phyloP scores from a whole-genome alignment of 2,888 invertebrate genomes.

The Adelphocoris suturalis region DNA sequence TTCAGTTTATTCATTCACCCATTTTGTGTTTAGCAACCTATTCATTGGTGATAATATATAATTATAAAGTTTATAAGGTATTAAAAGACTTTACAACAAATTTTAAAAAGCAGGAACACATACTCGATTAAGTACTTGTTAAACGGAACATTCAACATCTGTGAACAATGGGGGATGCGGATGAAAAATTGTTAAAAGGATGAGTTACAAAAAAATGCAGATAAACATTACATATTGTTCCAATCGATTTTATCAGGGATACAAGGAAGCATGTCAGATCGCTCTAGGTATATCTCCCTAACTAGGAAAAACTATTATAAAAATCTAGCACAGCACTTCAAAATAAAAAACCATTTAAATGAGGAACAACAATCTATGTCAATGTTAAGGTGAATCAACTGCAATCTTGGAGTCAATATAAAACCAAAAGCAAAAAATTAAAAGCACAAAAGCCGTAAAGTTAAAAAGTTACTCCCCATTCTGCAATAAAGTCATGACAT shows the following conservation, averaged over 20 bases:
- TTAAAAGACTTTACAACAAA: too few species aligned
- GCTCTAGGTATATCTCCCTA: constrained; percentile 26
- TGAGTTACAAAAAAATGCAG: background rate
- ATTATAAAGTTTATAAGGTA: too few species aligned
- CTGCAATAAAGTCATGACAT: background rate
- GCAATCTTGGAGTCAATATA: background rate
- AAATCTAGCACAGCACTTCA: constrained; percentile 1
- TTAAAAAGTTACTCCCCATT: constrained; percentile 25
- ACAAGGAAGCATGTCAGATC: background rate
- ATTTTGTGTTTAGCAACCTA: too few species aligned
- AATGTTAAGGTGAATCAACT: constrained; percentile 8
- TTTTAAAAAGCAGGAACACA: too few species aligned
- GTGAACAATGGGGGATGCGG: background rate
- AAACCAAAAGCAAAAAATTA: background rate
- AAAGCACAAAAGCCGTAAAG: constrained; percentile 34
- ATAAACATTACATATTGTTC: background rate
- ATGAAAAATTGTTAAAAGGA: background rate
- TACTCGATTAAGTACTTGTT: too few species aligned
- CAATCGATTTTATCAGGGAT: background rate
- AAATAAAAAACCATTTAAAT: background rate
- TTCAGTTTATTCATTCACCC: too few species aligned
- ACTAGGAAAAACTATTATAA: background rate
- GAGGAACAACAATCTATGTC: background rate
- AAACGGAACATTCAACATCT: too few species aligned
- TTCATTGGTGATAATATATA: too few species aligned